Evolutionary conservation across 2,888 invertebrate species (phyloP), one percentile per base, ranked within the genome.

Genomic region (Amphiduros pacificus): DNA sequence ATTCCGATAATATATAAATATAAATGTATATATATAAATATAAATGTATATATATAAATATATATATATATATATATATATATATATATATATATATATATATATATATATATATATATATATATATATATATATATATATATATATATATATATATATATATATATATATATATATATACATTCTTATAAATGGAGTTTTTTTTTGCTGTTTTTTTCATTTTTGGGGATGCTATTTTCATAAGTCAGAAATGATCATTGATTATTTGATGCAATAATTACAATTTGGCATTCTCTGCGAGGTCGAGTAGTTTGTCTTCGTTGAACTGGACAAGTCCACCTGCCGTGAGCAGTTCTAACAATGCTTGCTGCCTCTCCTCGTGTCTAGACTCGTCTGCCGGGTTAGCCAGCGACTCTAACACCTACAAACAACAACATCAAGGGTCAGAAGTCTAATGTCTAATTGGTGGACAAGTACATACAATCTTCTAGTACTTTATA

Each of bases 301-400:
- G 82, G 44, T 83, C 74, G 22, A 91, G 77, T 61, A 90, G 84
- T 66, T 87, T 84, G 32, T 86, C 85, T 62, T 85, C 84, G 61
- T 87, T 85, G 63, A 88, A 85, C 74, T 87, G 85, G 28, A 83
- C 80, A 27, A 90, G 82, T 53, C 88, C 81, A 1, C 81, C 80
- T 86, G 69, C 88, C 85, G 62, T 87, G 14, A 91, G 81, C 31
- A 91, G 81, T 75, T 91, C 90, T 54, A 90, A 82, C 82, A 90
- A 85, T 1, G 90, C 89, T 74, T 89, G 89, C 76, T 92, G 90
- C 40, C 90, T 83, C 78, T 91, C 91, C 63, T 87, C 87, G 67
- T 83, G 82, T 26, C 83, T 75, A 44, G 79, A 77, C 44, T 79
- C 81, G 60, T 82, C 82, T 36, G 77, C 81, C 0, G 82, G 78